A percentile compares a stretch with the other conserved stretches of the same genome.
phyloP scores from a whole-genome alignment of 2,888 invertebrate species.

The Cephus nigrinus region DNA sequence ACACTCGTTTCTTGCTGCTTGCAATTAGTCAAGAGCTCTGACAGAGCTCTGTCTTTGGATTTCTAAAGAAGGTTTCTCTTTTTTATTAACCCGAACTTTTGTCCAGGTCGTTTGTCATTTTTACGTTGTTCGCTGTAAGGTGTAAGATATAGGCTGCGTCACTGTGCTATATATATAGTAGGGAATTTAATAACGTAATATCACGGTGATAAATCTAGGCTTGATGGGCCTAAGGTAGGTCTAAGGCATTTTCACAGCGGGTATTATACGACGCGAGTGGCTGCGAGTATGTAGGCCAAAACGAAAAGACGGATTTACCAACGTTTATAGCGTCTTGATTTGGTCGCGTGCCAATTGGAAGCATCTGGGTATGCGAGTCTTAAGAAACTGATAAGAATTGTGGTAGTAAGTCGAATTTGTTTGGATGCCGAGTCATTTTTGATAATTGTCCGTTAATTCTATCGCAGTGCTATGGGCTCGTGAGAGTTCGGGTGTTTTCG shows the following conservation, averaged over 20 bases:
- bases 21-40: not conserved
- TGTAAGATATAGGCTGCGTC: not conserved
- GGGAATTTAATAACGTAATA: not conserved
- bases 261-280: not conserved
- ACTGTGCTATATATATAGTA: not conserved
- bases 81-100: not conserved
- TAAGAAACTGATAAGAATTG: not conserved
- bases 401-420: not conserved
- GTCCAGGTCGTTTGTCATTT: not conserved
- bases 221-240: not conserved
- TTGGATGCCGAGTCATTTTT: not conserved
- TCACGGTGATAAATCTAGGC: not conserved
- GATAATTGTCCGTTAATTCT: not conserved
- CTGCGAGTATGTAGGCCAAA: not conserved
- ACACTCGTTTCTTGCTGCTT: not conserved
- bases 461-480: not conserved
- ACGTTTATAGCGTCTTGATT: not conserved
- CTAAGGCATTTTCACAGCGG: not conserved
- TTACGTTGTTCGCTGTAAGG: not conserved
- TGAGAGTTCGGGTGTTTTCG: slow-evolving; percentile 31
- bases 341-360: not conserved
- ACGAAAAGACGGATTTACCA: not conserved
- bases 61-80: not conserved
- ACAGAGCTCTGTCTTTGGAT: not conserved
- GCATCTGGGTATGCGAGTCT: not conserved